Evolutionary conservation across 2,888 invertebrate species (phyloP), one percentile per base, ranked within the genome.

Genomic region (Hecatera dysodea): DNA sequence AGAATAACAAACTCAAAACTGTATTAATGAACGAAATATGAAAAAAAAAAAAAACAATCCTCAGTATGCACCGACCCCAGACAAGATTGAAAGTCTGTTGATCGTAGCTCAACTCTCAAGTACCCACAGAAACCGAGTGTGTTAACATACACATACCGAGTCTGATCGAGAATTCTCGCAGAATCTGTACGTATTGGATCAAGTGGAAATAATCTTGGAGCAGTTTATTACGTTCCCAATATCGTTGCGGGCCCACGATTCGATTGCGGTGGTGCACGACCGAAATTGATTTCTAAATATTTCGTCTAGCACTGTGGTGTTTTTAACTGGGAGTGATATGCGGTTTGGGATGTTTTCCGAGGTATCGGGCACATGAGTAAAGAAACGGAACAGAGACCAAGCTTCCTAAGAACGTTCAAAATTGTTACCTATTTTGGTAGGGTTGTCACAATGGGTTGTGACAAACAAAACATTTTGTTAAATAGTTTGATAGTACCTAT

Each of bases 181-280:
- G 78, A 83, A 80, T 78, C 70, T 78, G 72, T 83, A 83, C 85
- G 88, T 91, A 90, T 89, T 87, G 90, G 87, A 85, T 89, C 86
- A 85, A 91, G 90, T 90, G 91, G 89, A 92, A 92, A 90, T 91
- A 91, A 91, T 90, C 89, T 86, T 86, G 82, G 80, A 89, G 87
- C 88, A 87, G 91, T 92, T 93, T 93, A 93, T 93, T 93, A 91
- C 90, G 90, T 91, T 91, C 87, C 90, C 92, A 93, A 92, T 93
- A 94, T 90, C 88, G 88, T 83, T 82, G 83, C 72, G 82, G 74
- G 82, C 83, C 81, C 80, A 81, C 83, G 79, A 84, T 85, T 86
- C 88, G 85, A 90, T 89, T 87, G 82, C 81, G 63, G 64, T 80
- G 78, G 77, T 86, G 86, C 84, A 85, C 80, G 84, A 83, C 78